Evolutionary conservation across 2,797 vertebrate genomes (phyloP).

Genomic region (Cryptoprocta ferox): DNA sequence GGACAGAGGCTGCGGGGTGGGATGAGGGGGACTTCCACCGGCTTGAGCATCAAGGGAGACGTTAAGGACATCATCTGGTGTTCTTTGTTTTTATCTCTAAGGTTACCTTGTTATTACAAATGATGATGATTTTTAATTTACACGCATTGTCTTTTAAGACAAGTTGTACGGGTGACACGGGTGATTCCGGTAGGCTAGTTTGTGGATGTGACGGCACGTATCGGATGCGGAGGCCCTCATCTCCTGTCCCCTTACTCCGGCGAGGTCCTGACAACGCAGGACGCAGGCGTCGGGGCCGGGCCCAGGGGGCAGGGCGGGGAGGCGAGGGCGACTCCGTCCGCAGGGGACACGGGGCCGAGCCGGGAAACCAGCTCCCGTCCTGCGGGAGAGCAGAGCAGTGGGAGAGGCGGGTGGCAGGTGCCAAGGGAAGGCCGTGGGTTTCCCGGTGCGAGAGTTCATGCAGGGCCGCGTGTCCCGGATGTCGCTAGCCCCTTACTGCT

Average conservation of each 20-base stretch:
- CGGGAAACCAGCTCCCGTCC: accelerated
- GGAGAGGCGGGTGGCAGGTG: accelerated
- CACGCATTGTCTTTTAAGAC: not conserved
- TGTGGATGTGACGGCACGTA: accelerated
- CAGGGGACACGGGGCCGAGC: accelerated
- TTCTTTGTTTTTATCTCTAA: not conserved
- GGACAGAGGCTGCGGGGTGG: accelerated
- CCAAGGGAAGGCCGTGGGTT: accelerated
- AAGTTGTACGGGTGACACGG: not conserved
- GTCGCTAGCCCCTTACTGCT: accelerated
- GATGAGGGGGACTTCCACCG: accelerated
- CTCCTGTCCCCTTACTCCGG: accelerated
- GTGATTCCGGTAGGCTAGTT: not conserved
- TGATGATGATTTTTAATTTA: accelerated
- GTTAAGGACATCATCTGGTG: accelerated
- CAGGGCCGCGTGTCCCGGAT: accelerated
- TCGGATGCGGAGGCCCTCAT: accelerated
- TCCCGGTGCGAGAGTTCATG: not conserved
- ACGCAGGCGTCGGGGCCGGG: accelerated
- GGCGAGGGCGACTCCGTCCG: accelerated
- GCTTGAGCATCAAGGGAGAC: accelerated
- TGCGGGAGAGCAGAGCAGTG: accelerated
- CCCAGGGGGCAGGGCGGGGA: not conserved
- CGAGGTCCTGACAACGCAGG: accelerated
- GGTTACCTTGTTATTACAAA: not conserved